Percentiles rank a stretch among this genome's conserved stretches.
Conservation (phyloP, 2,797 vertebrate genomes). For the Tympanoctomys barrerae region DNA sequence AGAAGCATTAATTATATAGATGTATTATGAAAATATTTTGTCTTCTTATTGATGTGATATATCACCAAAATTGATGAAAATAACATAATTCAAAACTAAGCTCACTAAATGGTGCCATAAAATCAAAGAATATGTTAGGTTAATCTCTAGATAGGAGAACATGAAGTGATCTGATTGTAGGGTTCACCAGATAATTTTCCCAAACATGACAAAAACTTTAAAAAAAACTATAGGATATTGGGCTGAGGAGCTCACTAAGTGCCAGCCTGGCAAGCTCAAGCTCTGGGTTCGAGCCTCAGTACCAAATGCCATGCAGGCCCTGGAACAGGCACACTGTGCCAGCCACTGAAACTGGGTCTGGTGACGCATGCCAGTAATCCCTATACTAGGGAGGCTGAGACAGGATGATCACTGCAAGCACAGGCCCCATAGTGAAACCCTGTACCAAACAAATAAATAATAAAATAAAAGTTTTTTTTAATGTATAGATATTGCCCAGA, state of each 20-base stretch:
- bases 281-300: no score
- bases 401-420: no score
- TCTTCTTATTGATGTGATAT: conserved; percentile 23
- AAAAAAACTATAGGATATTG: not conserved
- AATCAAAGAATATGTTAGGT: conserved; percentile 4
- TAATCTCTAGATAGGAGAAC: not conserved
- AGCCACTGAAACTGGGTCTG: no score
- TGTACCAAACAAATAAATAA: no score
- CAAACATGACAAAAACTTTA: not conserved
- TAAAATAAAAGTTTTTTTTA: no score
- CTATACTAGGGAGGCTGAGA: no score
- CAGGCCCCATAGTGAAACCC: no score
- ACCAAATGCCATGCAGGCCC: no score
- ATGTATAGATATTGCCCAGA: not conserved
- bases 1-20: not conserved
- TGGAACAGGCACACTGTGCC: no score
- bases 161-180: not conserved
- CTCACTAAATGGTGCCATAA: not conserved
- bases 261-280: no score
- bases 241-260: no score
- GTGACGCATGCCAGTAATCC: no score
- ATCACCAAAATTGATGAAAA: not conserved
- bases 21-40: not conserved
- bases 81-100: conserved; percentile 12
- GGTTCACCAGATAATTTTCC: not conserved